These are phyloP conservation scores for Colletes collaris DNA, from an alignment of 2,888 invertebrate genomes.

Conservation along the genomic window DNA sequence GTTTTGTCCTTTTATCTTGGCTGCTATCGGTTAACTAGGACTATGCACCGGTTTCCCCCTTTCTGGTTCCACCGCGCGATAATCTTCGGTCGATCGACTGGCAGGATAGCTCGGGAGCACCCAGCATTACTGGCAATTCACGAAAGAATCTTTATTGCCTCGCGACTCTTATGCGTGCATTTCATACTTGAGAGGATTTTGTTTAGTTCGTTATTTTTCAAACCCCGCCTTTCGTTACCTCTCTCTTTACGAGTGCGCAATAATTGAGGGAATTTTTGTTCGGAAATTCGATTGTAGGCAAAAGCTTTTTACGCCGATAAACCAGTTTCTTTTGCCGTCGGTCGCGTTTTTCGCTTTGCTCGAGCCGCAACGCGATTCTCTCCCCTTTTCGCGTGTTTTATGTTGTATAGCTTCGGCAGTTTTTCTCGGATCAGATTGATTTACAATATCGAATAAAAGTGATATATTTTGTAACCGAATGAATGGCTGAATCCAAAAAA, in stretches of 20 bases:
- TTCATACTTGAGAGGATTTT: slow-evolving; percentile 32
- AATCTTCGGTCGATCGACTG: slow-evolving; percentile 40
- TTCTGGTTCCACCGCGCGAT: slow-evolving; percentile 44
- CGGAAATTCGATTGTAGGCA: slow-evolving; percentile 40
- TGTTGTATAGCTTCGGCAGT: too few species aligned
- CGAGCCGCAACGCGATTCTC: not conserved
- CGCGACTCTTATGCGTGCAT: slow-evolving; percentile 20
- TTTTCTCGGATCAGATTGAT: too few species aligned
- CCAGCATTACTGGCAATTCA: slow-evolving; percentile 34
- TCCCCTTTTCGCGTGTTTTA: not conserved
- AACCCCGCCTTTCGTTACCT: not conserved
- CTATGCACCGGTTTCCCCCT: slow-evolving; percentile 53
- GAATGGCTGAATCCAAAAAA: not conserved
- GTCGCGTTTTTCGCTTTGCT: slow-evolving; percentile 23
- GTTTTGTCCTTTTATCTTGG: slow-evolving; percentile 72
- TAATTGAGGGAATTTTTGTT: slow-evolving; percentile 43
- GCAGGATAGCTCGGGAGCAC: slow-evolving; percentile 18
- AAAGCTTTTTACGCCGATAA: slow-evolving; percentile 43
- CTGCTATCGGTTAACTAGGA: slow-evolving; percentile 44
- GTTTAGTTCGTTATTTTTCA: slow-evolving; percentile 18
- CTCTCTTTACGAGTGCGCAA: not conserved
- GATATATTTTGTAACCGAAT: not conserved
- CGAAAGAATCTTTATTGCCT: slow-evolving; percentile 33
- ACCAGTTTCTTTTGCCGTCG: slow-evolving; percentile 40
- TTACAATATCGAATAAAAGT: too few species aligned